Percentiles rank a stretch among this genome's conserved stretches.
These are phyloP conservation scores for Coelogynopora nodosa DNA, from an alignment of 2,888 invertebrate species.

Conservation along the genomic window DNA sequence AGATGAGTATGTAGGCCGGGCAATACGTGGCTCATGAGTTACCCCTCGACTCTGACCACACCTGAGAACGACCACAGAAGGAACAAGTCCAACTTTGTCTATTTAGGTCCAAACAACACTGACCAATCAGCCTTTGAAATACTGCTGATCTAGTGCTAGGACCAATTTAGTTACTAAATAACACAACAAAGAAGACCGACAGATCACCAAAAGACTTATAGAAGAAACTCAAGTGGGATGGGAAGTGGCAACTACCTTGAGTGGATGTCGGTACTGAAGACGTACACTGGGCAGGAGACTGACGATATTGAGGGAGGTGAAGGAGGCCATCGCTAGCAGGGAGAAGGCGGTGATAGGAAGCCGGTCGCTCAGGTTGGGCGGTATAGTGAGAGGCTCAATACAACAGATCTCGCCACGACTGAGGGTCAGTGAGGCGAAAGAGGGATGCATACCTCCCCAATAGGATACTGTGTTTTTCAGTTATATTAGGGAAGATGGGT, in stretches of 20 bases:
- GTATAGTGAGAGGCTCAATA: conserved; percentile 70
- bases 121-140: too few species aligned
- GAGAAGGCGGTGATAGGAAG: conserved; percentile 72
- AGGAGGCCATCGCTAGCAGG: conserved; percentile 84
- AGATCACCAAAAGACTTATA: too few species aligned
- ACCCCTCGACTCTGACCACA: conserved; percentile 7
- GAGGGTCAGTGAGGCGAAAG: neutral
- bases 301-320: conserved; percentile 65
- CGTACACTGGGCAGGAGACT: conserved; percentile 71
- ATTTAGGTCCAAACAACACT: neutral
- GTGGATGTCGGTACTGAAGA: conserved; percentile 73
- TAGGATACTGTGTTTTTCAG: too few species aligned
- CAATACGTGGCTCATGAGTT: conserved; percentile 8
- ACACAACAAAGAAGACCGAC: too few species aligned
- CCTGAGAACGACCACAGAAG: neutral
- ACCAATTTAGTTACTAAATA: too few species aligned
- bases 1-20: neutral
- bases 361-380: conserved; percentile 64
- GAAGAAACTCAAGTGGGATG: too few species aligned
- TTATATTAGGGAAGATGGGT: too few species aligned
- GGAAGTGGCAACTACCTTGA: conserved; percentile 72
- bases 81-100: neutral
- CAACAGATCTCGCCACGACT: conserved; percentile 87
- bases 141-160: too few species aligned
- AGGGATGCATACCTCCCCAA: too few species aligned